Percentiles rank a stretch among this genome's conserved stretches.
Conservation (phyloP, 2,888 invertebrate species). For the Acronicta leporina region DNA sequence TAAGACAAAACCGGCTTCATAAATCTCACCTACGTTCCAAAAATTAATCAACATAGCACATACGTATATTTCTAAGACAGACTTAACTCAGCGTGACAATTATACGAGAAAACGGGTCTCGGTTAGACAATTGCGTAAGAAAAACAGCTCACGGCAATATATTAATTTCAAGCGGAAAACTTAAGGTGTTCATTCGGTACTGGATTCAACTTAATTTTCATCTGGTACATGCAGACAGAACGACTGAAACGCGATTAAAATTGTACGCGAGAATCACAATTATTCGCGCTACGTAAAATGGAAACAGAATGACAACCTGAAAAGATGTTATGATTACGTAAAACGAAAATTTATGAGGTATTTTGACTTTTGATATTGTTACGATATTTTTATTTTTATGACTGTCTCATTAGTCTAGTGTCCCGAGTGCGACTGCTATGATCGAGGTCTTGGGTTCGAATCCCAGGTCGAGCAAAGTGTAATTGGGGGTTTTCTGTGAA, state of each 20-base stretch:
- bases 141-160: constrained; percentile 69
- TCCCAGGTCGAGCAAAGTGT: too few relatives aligned
- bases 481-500: too few relatives aligned
- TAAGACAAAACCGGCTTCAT: constrained; percentile 5
- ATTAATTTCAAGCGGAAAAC: constrained; percentile 71
- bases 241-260: constrained; percentile 34
- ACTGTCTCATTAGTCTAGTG: too few relatives aligned
- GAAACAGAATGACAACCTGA: too few relatives aligned
- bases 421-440: too few relatives aligned
- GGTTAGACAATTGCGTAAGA: constrained; percentile 67
- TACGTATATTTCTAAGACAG: constrained; percentile 20
- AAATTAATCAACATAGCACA: constrained; percentile 49
- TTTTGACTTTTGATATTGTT: too few relatives aligned
- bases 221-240: constrained; percentile 44
- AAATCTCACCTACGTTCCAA: constrained; percentile 14
- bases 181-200: constrained; percentile 70
- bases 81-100: constrained; percentile 58
- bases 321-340: too few relatives aligned
- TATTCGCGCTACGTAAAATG: constrained; percentile 27
- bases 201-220: constrained; percentile 63
- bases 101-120: constrained; percentile 62
- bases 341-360: too few relatives aligned
- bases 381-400: too few relatives aligned
- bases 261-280: constrained; percentile 23
- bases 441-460: too few relatives aligned